A percentile compares a stretch with the other conserved stretches of the same genome.
phyloP scores from a whole-genome alignment of 2,113 vertebrate species.

The Hirundichthys speculiger region DNA sequence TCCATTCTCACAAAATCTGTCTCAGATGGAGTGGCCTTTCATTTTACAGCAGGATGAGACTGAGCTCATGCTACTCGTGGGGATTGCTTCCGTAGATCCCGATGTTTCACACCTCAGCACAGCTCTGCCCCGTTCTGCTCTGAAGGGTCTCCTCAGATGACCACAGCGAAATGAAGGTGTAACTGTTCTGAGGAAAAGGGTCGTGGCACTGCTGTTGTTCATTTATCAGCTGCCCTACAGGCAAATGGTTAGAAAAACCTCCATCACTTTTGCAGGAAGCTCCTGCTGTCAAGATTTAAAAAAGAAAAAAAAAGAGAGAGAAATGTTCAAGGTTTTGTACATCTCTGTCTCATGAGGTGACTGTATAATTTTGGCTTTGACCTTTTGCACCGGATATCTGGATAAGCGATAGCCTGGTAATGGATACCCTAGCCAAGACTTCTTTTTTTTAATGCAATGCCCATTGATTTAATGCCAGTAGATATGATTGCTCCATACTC shows the following conservation, averaged over 20 bases:
- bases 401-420: not conserved
- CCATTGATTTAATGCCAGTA: not conserved
- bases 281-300: not conserved
- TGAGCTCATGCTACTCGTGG: conserved; percentile 50
- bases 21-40: conserved; percentile 67
- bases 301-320: not conserved
- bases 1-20: conserved; percentile 55
- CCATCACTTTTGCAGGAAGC: not conserved
- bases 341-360: not conserved
- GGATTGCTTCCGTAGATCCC: conserved; percentile 63
- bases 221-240: not conserved
- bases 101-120: conserved; percentile 25
- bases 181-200: conserved; percentile 25
- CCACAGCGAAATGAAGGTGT: conserved; percentile 45
- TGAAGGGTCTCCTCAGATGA: conserved; percentile 38
- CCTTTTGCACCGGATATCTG: not conserved
- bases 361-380: not conserved
- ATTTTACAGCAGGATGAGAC: conserved; percentile 50
- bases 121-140: conserved; percentile 27
- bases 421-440: not conserved
- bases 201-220: conserved; percentile 22
- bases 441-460: not conserved
- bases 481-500: too few species aligned
- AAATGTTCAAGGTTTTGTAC: conserved; percentile 6
- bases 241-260: conserved; percentile 6